phyloP scores from a whole-genome alignment of 2,113 vertebrate species.

The Platycercus adscitus region DNA sequence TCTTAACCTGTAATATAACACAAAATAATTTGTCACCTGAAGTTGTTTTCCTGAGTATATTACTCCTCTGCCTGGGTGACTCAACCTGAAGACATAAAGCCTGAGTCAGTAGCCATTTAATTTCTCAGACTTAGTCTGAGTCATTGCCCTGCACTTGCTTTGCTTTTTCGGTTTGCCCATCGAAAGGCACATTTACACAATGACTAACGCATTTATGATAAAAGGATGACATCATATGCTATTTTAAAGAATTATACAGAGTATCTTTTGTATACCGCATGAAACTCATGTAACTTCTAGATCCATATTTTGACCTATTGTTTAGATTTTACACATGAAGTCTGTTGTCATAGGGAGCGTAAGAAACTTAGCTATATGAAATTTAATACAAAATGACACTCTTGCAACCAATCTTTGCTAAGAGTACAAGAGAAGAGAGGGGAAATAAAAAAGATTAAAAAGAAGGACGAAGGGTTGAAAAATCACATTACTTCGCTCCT shows the following conservation, averaged over 20 bases:
- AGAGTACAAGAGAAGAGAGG: background rate
- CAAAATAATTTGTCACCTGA: background rate
- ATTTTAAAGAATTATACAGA: background rate
- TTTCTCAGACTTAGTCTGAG: background rate
- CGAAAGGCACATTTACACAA: background rate
- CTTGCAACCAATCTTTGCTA: background rate
- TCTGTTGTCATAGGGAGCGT: background rate
- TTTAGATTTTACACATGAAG: background rate
- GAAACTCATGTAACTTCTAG: background rate
- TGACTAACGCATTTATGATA: background rate
- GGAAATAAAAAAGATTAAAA: conserved; percentile 40
- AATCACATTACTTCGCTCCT: conserved; percentile 33
- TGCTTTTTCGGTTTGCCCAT: background rate
- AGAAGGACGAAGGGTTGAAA: conserved; percentile 20
- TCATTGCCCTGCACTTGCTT: background rate
- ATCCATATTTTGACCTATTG: background rate
- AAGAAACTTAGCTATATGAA: background rate
- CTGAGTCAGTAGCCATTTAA: background rate
- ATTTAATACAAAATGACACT: background rate
- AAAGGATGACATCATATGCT: background rate
- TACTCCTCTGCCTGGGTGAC: background rate
- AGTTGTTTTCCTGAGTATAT: background rate
- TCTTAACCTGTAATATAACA: background rate
- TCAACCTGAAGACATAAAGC: background rate
- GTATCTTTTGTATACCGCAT: background rate